Evolutionary conservation across 2,797 vertebrate species (phyloP), one percentile per base, ranked within the genome.

Genomic region (Tapirus indicus): DNA sequence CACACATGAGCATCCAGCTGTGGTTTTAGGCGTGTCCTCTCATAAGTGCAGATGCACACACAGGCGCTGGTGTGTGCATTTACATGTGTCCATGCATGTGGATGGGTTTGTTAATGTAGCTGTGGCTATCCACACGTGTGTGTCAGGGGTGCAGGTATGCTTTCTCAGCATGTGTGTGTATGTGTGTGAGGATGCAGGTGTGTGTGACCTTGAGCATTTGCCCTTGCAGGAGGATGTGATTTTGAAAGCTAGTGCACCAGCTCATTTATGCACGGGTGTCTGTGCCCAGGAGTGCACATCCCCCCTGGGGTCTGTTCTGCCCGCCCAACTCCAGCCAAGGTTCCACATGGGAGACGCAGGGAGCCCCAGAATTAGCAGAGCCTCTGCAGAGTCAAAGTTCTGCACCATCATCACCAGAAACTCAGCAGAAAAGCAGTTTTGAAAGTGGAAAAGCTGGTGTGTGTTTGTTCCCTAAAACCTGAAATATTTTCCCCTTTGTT

Each of bases 21-120:
- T 74, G n/a, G 11, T 12, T 66, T 44, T 20, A 20, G 11, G 60
- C 21, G 6, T 35, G 29, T 38, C 38, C 80, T 21, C n/a, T 21
- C 35, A 0, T 66, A 54, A 68, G 77, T 32, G 44, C 68, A 83
- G 68, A 18, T 2, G 7, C 1, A 56, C 32, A 49, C 80, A 18
- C 5, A 29, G 44, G 71, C 27, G 18, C 38, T 52, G 25, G 27
- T 11, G 10, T 23, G 41, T 47, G 4, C 17, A 38, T 27, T 62
- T 38, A 2, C 11, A 5, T 7, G 62, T 49, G 47, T 5, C 13
- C 17, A 4, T 23, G 23, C 17, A 0, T 72, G 32, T 0, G 23
- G 74, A 68, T 52, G 41, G 29, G 18, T 35, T 77, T 92, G 38
- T 68, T 16, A 72, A 14, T 17, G 8, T 7, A 79, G 41, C 56